Evolutionary conservation across 2,888 invertebrate genomes (phyloP).

Genomic region (Busseola fusca): DNA sequence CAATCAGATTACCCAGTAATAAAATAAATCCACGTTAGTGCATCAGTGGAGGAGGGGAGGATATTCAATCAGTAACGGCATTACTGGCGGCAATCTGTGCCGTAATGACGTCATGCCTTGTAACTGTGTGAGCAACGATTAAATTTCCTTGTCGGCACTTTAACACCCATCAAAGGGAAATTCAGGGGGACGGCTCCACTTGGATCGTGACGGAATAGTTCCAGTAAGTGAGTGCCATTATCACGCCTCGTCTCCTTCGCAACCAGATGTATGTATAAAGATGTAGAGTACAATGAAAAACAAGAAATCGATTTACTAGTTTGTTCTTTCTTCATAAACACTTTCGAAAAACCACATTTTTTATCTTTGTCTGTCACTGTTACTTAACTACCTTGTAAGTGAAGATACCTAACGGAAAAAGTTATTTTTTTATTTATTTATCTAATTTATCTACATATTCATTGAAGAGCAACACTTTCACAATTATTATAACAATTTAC

Average conservation of each 20-base stretch:
- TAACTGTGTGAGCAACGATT: constrained; percentile 44
- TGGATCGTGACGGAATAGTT: constrained; percentile 35
- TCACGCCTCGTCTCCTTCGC: constrained; percentile 28
- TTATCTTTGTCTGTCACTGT: neutral
- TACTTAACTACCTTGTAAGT: neutral
- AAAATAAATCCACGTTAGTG: constrained; percentile 45
- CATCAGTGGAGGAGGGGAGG: constrained; percentile 18
- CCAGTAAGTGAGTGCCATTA: constrained; percentile 32
- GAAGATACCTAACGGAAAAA: neutral
- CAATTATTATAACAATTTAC: neutral
- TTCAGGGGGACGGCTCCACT: constrained; percentile 44
- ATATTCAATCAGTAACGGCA: constrained; percentile 46
- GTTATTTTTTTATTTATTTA: neutral
- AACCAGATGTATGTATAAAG: constrained; percentile 8
- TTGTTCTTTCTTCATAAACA: neutral
- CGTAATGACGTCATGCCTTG: constrained; percentile 39
- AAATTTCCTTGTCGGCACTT: constrained; percentile 48
- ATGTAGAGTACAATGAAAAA: neutral
- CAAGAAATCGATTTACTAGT: neutral
- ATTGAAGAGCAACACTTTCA: neutral
- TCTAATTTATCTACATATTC: neutral
- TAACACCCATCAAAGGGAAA: constrained; percentile 36
- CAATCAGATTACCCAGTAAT: constrained; percentile 37
- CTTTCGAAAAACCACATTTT: neutral
- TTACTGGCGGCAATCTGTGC: constrained; percentile 47